Evolutionary conservation across 1,140 invertebrate species (phyloP), one percentile per base, ranked within the genome.

Genomic region (Chelonus insularis): DNA sequence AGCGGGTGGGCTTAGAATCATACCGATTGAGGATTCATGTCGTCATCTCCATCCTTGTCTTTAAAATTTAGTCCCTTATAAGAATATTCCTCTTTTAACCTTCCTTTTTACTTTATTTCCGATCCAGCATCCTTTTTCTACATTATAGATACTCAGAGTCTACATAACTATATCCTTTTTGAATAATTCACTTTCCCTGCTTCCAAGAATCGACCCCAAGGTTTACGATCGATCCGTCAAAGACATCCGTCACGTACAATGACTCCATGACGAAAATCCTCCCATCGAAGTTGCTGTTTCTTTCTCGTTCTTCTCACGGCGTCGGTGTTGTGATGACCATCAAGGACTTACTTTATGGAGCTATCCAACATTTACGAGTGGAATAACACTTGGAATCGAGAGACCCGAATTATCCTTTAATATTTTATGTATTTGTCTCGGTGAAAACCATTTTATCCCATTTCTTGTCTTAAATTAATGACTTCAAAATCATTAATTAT

Each of bases 161-260:
- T 20, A 20, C 34, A 12, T 14, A 3, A 9, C 4, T 14, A n/a
- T 59, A 9, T 50, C 21, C 56, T 58, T 56, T 39, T 34, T 39
- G 36, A 45, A 18, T 36, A 50, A 58, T 64, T 64, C 54, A 32
- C 43, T 63, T 57, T 66, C 54, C 47, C 62, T 47, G 59, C 57
- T 70, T 71, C 66, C 57, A 37, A 68, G 66, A 71, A 72, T 62
- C 54, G 63, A 36, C 39, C 47, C 55, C 47, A 64, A 64, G 72
- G 57, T 74, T 74, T 74, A 73, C 61, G 67, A 66, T 56, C 70
- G 65, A 72, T 75, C 67, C 69, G 68, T 75, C 72, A 73, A 69
- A 66, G 64, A 62, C 68, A 71, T 72, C 63, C 69, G 71, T 72
- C 70, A 73, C 57, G 60, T 65, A 62, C 66, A 68, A 68, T 65